These are phyloP conservation scores for Petrosia ficiformis DNA, from an alignment of 37 sponge, comb jelly and placozoan genomes.

Conservation along the genomic window DNA sequence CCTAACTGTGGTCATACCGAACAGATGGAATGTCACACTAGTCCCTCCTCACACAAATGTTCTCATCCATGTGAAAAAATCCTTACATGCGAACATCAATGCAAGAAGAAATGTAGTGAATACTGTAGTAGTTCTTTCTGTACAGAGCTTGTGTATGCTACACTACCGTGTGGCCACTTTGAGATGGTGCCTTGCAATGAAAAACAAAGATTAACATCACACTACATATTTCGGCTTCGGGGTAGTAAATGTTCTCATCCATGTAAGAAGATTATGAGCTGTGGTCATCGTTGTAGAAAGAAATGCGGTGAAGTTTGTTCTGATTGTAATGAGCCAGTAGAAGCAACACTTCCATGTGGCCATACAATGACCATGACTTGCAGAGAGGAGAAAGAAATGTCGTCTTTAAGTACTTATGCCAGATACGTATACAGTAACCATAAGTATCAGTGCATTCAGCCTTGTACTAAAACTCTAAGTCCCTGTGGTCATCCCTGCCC, in stretches of 20 bases:
- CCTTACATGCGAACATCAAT: constrained; percentile 33
- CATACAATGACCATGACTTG: neutral
- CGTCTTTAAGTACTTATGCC: too few relatives aligned
- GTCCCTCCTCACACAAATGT: neutral
- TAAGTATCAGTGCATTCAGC: neutral
- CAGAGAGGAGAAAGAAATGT: neutral
- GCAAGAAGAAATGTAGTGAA: constrained; percentile 2
- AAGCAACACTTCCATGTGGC: neutral
- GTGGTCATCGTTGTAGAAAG: constrained; percentile 68
- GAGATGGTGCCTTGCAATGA: neutral
- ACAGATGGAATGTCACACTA: constrained; percentile 2
- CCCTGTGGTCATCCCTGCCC: neutral
- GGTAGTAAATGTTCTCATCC: constrained; percentile 11
- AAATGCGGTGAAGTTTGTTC: constrained; percentile 31
- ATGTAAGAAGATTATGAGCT: constrained; percentile 37
- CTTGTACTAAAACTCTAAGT: neutral
- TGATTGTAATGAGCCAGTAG: neutral
- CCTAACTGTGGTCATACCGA: constrained; percentile 43
- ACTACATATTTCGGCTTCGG: too few relatives aligned
- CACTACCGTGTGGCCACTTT: constrained; percentile 14
- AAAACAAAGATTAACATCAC: too few relatives aligned
- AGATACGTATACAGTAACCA: neutral
- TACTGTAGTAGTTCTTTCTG: constrained; percentile 49
- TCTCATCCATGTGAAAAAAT: constrained; percentile 32
- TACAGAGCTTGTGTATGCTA: neutral